Conservation (phyloP, 1,140 invertebrate genomes). For the Paralvinella palmiformis region DNA sequence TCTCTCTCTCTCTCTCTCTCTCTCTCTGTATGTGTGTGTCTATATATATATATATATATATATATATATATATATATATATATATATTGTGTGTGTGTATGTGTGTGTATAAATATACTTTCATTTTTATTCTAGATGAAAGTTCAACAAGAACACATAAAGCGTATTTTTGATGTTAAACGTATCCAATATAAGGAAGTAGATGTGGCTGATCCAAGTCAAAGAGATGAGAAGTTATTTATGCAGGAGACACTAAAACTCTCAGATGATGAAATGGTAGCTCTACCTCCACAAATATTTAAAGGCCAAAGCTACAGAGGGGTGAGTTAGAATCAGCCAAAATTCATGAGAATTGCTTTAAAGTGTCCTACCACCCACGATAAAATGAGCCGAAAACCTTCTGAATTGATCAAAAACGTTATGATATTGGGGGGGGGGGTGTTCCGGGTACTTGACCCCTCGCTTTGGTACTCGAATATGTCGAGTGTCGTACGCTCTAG, state of each 20-base stretch:
- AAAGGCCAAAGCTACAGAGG: constrained; percentile 17
- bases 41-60: no score
- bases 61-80: no score
- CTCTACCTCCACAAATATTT: constrained; percentile 18
- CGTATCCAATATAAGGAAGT: constrained; percentile 16
- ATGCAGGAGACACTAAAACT: constrained; percentile 14
- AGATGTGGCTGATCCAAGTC: constrained; percentile 8
- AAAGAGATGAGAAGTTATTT: constrained; percentile 11
- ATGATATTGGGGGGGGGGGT: background rate
- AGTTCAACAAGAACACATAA: constrained; percentile 16
- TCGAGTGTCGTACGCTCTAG: no score
- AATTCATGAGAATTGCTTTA: background rate
- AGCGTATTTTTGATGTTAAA: constrained; percentile 5
- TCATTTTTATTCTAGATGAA: constrained; percentile 16
- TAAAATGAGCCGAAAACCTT: background rate
- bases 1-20: no score
- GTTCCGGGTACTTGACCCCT: background rate
- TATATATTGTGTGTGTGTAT: no score
- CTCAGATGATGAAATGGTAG: background rate
- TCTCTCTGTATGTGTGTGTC: no score
- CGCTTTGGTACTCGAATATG: background rate
- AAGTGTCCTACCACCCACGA: background rate
- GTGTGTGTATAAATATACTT: no score
- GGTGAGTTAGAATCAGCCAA: background rate
- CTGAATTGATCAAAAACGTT: background rate